Evolutionary conservation across 2,113 vertebrate genomes (phyloP).

Genomic region (Sterna hirundo): DNA sequence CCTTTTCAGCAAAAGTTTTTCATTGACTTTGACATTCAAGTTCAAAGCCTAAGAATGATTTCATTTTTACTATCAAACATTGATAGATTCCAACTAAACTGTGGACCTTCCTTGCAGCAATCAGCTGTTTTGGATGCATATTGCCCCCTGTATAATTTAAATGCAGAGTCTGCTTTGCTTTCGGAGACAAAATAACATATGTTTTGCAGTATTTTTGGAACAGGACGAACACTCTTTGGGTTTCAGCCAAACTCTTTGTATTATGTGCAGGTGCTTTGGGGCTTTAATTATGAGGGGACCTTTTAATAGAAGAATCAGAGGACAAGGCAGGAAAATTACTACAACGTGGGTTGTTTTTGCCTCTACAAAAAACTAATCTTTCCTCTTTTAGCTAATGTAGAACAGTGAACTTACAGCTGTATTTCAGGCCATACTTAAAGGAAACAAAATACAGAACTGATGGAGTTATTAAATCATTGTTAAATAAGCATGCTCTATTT

Average conservation of each 20-base stretch:
- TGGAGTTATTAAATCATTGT: neutral
- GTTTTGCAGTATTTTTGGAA: neutral
- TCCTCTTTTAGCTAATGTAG: neutral
- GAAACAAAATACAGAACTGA: neutral
- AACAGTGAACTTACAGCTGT: neutral
- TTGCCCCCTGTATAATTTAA: neutral
- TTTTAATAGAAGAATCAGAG: neutral
- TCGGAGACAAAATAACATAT: neutral
- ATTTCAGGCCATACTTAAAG: neutral
- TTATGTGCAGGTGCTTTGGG: neutral
- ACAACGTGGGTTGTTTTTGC: neutral
- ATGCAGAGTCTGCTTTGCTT: neutral
- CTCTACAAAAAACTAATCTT: neutral
- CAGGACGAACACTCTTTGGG: neutral
- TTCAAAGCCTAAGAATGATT: slow-evolving; percentile 20
- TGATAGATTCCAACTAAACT: neutral
- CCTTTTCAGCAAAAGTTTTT: slow-evolving; percentile 9
- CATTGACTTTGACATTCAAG: neutral
- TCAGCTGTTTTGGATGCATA: neutral
- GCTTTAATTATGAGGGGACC: neutral
- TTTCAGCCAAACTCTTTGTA: neutral
- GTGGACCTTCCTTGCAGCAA: neutral
- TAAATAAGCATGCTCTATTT: neutral
- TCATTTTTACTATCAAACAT: neutral
- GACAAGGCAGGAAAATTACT: neutral